Conservation (phyloP, 2,888 invertebrate species). For the Serrognathus titanus region DNA sequence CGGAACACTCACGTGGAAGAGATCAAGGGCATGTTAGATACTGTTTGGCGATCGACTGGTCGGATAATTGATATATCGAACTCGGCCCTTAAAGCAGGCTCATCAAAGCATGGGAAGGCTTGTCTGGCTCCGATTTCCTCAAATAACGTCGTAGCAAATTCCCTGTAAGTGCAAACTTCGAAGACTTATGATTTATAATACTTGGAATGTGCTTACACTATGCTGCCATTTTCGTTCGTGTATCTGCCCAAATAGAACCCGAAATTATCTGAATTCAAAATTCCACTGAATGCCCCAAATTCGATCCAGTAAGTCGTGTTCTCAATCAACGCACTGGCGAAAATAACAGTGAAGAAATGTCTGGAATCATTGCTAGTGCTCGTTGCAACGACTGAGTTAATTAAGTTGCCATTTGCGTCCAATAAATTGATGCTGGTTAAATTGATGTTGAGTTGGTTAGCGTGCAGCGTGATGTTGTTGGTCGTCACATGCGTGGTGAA, state of each 20-base stretch:
- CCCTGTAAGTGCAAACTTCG: not conserved
- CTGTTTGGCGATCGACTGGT: constrained; percentile 1
- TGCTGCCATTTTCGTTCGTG: constrained; percentile 5
- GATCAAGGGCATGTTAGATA: constrained; percentile 4
- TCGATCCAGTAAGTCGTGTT: not conserved
- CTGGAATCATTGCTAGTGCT: not conserved
- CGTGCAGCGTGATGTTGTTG: constrained; percentile 6
- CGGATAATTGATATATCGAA: constrained; percentile 10
- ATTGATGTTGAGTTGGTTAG: constrained; percentile 6
- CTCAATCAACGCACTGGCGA: not conserved
- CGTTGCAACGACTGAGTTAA: not conserved
- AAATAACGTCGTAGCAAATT: constrained; percentile 16
- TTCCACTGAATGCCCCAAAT: constrained; percentile 7
- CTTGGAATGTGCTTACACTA: not conserved
- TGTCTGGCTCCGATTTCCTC: constrained; percentile 47
- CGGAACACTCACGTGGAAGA: not conserved
- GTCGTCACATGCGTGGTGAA: not conserved
- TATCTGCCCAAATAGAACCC: constrained; percentile 17
- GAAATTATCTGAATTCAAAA: constrained; percentile 4
- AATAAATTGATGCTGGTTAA: constrained; percentile 1
- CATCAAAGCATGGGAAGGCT: constrained; percentile 75
- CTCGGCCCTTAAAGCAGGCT: constrained; percentile 48
- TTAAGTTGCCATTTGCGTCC: not conserved
- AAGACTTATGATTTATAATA: not conserved
- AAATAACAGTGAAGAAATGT: constrained; percentile 1